Percentiles rank a stretch among this genome's conserved stretches.
phyloP scores from a whole-genome alignment of 2,888 invertebrate species.

The Spodoptera picta region DNA sequence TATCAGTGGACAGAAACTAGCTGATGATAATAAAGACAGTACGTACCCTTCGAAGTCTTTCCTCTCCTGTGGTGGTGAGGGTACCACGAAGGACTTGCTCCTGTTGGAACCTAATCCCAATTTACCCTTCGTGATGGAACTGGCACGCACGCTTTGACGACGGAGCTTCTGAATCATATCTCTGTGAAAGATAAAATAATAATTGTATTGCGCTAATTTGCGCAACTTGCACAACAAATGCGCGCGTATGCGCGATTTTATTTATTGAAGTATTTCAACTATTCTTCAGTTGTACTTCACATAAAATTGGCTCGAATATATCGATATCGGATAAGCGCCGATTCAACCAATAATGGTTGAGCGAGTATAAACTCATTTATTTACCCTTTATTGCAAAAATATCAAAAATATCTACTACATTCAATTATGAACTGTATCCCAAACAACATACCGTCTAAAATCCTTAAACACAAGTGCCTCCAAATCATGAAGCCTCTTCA shows the following conservation, averaged over 20 bases:
- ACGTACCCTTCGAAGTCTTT: constrained; percentile 80
- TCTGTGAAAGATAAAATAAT: constrained; percentile 72
- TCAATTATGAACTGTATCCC: neutral
- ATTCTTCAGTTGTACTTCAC: neutral
- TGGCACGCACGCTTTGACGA: constrained; percentile 94
- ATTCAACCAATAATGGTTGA: no score
- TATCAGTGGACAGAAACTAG: no score
- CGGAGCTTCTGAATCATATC: constrained; percentile 97
- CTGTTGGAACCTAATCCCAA: constrained; percentile 92
- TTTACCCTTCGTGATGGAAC: constrained; percentile 93
- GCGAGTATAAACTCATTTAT: no score
- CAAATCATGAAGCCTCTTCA: constrained; percentile 96
- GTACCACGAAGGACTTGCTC: constrained; percentile 93
- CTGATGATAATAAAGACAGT: neutral
- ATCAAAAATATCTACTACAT: no score
- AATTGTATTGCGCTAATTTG: neutral
- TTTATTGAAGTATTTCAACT: no score
- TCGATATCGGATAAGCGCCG: no score
- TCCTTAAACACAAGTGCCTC: constrained; percentile 98
- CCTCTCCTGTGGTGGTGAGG: constrained; percentile 59
- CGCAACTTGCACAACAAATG: neutral
- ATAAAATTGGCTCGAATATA: no score
- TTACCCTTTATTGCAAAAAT: no score
- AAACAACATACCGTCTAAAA: constrained; percentile 90
- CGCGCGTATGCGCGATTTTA: no score